phyloP scores from a whole-genome alignment of 2,888 invertebrate species.

The Sarcophaga subvicina region DNA sequence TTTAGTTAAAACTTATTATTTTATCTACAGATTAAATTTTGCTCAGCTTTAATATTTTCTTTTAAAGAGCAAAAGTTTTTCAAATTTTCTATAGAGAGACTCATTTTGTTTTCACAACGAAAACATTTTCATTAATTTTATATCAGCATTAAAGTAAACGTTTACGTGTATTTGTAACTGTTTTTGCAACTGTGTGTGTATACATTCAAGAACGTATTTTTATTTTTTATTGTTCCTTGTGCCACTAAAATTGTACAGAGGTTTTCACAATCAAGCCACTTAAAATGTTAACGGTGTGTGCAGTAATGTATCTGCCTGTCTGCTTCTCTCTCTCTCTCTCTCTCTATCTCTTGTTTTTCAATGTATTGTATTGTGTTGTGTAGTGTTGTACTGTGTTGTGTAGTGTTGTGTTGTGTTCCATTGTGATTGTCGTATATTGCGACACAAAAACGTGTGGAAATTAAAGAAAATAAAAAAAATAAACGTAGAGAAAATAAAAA shows the following conservation, averaged over 20 bases:
- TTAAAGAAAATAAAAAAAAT: not conserved
- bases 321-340: not conserved
- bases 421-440: not conserved
- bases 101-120: slow-evolving; percentile 5
- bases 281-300: slow-evolving; percentile 21
- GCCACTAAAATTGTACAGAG: slow-evolving; percentile 36
- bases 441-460: slow-evolving; percentile 27
- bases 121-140: slow-evolving; percentile 52
- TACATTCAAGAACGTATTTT: not conserved
- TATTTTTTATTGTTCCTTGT: slow-evolving; percentile 30
- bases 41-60: too few relatives aligned
- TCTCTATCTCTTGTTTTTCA: not conserved
- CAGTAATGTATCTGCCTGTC: not conserved
- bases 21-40: too few relatives aligned
- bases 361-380: not conserved
- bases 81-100: too few relatives aligned
- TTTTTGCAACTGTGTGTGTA: not conserved
- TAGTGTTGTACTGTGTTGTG: not conserved
- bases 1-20: too few relatives aligned
- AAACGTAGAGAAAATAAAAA: slow-evolving; percentile 1
- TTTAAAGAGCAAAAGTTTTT: too few relatives aligned
- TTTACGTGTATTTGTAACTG: not conserved
- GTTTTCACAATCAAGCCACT: slow-evolving; percentile 59
- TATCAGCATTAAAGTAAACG: not conserved
- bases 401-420: not conserved